Evolutionary conservation across 2,113 vertebrate genomes (phyloP).

Genomic region (Todiramphus chloris): DNA sequence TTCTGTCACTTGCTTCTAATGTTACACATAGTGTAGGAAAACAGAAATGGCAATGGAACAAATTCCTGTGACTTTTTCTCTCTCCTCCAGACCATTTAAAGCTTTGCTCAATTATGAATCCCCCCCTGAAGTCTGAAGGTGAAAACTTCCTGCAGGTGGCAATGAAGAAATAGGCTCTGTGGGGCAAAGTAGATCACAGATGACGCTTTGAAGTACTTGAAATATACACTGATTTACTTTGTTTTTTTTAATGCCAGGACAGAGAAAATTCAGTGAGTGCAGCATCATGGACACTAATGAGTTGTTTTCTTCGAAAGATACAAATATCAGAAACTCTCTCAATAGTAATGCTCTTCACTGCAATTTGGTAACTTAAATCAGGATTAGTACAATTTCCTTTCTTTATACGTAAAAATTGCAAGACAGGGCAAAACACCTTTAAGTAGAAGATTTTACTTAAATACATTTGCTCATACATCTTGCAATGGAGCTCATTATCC

Average conservation of each 20-base stretch:
- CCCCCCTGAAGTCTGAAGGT: neutral
- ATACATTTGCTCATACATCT: neutral
- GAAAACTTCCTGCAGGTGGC: neutral
- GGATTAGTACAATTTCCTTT: neutral
- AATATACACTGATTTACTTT: neutral
- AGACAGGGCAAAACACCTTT: neutral
- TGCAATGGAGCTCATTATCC: neutral
- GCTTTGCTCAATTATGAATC: conserved; percentile 23
- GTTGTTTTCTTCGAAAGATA: neutral
- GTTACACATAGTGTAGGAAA: neutral
- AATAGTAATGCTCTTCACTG: neutral
- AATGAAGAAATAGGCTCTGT: neutral
- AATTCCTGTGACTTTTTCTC: neutral
- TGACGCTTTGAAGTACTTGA: neutral
- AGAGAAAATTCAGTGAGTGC: neutral
- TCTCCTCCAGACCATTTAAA: neutral
- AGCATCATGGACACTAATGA: neutral
- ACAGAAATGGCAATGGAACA: neutral
- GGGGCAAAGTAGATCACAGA: neutral
- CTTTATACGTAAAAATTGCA: neutral
- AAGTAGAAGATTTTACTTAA: neutral
- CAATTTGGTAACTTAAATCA: neutral
- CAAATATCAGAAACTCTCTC: neutral
- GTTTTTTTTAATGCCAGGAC: neutral
- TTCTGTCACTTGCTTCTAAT: neutral